Base-by-base conservation (phyloP, 2,797 vertebrate species). In the Anas acuta region DNA sequence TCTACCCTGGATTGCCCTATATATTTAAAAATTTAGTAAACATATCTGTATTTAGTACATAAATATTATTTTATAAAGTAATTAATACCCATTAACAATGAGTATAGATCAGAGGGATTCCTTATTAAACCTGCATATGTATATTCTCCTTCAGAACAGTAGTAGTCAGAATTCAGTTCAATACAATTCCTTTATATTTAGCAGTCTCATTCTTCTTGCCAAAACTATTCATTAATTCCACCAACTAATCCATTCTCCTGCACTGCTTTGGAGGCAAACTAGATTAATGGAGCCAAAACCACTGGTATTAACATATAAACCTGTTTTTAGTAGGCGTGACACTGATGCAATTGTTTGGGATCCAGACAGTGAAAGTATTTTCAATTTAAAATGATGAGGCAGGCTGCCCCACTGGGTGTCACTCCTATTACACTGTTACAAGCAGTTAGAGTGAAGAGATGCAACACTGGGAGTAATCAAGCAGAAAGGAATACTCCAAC, bases 321-420 rank as follows among this genome's bases (percentile, higher is more conserved):
- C 15, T 43, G 26, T 3, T 47, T 87, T 84, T 21, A 75, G 57
- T 13, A 76, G 28, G 21, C 41, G 25, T 53, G 45, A 56, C 54
- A 66, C 28, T 7, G 33, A 26, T 30, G 66, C 11, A 66, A 30
- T 4, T 1, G 1, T 14, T 35, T 13, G 18, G 28, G 37, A 66
- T 62, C 20, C 5, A 39, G 28, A 58, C 47, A 39, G 26, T 10
- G 30, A 54, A 76, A 75, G 30, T 22, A 25, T 81, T 77, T 45
- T 45, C 18, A 65, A 51, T 13, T 20, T 25, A 20, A 72, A 89
- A n/a, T 32, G 8, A 51, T 32, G 11, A 53, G 76, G 72, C n/a
- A 70, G 58, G 30, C 39, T 80, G n/a, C 16, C 64, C 62, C 90
- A 92, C 33, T 53, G 93, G 89, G n/a, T 92, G 84, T 94, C 91